These are phyloP conservation scores for Lagorchestes hirsutus DNA, from an alignment of 2,797 vertebrate genomes.

Conservation along the genomic window DNA sequence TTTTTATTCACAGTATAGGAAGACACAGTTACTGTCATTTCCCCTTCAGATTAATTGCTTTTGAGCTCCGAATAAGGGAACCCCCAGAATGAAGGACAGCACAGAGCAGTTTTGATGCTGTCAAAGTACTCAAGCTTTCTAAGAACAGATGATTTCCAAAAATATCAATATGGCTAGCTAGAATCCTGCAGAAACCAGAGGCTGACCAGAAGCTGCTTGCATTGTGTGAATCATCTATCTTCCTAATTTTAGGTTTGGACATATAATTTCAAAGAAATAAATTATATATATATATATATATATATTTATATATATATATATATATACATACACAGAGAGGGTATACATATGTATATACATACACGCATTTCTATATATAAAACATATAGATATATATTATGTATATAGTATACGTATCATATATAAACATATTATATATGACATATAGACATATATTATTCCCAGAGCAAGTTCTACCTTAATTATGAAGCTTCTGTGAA, in stretches of 20 bases:
- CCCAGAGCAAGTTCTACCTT: background rate
- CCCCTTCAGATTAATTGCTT: background rate
- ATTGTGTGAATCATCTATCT: conserved; percentile 67
- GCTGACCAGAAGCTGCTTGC: conserved; percentile 53
- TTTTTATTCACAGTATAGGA: background rate
- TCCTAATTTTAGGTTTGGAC: conserved; percentile 36
- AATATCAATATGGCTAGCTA: conserved; percentile 64
- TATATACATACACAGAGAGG: background rate
- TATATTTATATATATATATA: background rate
- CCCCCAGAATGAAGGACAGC: background rate
- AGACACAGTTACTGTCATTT: background rate
- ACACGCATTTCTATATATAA: background rate
- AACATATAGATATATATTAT: background rate
- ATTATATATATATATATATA: background rate
- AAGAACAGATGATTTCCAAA: conserved; percentile 67
- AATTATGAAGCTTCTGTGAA: background rate
- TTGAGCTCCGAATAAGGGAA: background rate
- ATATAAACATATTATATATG: background rate
- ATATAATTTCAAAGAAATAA: background rate
- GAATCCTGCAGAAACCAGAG: conserved; percentile 57
- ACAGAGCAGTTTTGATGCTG: background rate
- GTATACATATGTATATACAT: background rate
- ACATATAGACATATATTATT: background rate
- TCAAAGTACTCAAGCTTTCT: background rate
- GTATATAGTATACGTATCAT: background rate